These are phyloP conservation scores for Synanceia verrucosa DNA, from an alignment of 2,797 vertebrate genomes.

Conservation along the genomic window DNA sequence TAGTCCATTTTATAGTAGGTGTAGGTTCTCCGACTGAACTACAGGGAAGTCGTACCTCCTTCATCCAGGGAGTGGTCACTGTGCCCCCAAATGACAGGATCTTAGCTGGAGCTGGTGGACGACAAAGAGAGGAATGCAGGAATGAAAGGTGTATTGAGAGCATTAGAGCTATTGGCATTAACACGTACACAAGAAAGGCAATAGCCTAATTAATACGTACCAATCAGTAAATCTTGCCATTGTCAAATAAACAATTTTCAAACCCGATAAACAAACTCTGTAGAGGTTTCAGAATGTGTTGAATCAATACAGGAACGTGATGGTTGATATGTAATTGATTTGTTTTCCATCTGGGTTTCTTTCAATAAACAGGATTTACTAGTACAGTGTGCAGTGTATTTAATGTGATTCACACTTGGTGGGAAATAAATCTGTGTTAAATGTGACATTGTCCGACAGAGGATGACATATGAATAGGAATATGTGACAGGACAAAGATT, in stretches of 20 bases:
- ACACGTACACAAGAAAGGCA: conserved; percentile 1
- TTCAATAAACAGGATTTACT: conserved; percentile 38
- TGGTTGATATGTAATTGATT: conserved; percentile 38
- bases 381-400: conserved; percentile 4
- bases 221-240: conserved; percentile 23
- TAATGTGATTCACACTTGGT: conserved; percentile 27
- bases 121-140: neutral
- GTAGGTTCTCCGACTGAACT: conserved; percentile 95
- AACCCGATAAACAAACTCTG: conserved; percentile 36
- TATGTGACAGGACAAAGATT: conserved; percentile 8
- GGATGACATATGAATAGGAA: conserved; percentile 12
- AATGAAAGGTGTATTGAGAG: neutral
- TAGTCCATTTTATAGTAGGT: conserved; percentile 96
- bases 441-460: conserved; percentile 34
- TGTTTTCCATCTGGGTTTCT: conserved; percentile 34
- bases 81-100: conserved; percentile 97
- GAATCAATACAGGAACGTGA: conserved; percentile 53
- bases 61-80: conserved; percentile 98
- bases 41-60: conserved; percentile 94
- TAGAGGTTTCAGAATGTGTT: conserved; percentile 14
- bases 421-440: conserved; percentile 23
- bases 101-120: conserved; percentile 90
- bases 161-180: conserved; percentile 3
- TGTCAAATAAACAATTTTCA: conserved; percentile 49
- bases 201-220: conserved; percentile 34